Evolutionary conservation across 2,797 vertebrate genomes (phyloP).

Genomic region (Mus caroli): DNA sequence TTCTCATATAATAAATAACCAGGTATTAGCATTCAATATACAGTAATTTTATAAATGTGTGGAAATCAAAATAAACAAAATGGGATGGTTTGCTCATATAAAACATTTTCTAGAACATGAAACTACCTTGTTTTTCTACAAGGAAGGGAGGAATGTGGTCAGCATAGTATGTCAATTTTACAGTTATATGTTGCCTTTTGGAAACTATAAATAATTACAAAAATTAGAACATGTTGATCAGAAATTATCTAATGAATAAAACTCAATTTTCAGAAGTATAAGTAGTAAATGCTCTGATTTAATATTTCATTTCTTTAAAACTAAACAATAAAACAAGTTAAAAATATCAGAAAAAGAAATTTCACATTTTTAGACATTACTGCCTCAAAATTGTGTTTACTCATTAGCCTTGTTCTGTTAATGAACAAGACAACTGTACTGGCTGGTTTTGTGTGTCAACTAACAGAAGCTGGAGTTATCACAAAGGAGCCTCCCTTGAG

Average conservation of each 20-base stretch:
- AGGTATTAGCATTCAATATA: not conserved
- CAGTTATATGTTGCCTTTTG: not conserved
- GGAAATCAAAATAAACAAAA: constrained; percentile 18
- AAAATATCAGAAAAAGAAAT: not conserved
- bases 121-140: not conserved
- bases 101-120: not conserved
- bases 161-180: not conserved
- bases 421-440: not conserved
- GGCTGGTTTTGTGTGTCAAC: too few species aligned
- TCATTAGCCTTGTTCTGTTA: not conserved
- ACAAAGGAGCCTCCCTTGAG: too few species aligned
- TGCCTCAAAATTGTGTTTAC: not conserved
- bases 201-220: constrained; percentile 12
- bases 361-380: constrained; percentile 15
- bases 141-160: not conserved
- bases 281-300: not conserved
- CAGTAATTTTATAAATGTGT: not conserved
- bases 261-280: not conserved
- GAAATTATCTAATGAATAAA: not conserved
- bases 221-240: not conserved
- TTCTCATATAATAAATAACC: not conserved
- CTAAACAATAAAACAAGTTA: not conserved
- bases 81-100: not conserved
- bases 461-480: too few species aligned
- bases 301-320: not conserved